Base-by-base conservation (phyloP, 2,888 invertebrate species). In the Digitonthophagus gazella region DNA sequence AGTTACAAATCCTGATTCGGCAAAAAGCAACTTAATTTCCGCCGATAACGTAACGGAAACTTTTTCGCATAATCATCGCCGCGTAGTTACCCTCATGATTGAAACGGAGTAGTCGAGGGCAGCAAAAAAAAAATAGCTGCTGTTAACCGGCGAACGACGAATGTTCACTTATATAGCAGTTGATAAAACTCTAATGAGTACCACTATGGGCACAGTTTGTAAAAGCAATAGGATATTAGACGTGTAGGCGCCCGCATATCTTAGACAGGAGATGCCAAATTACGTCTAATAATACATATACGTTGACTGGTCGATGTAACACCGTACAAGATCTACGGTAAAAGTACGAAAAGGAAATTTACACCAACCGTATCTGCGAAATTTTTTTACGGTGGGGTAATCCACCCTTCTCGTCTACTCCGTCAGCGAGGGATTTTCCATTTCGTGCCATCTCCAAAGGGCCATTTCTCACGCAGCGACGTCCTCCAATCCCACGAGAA, bases 371-470 rank as follows among this genome's bases (percentile, higher is more conserved):
- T 44, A 44, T 44, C 28, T 44, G 28, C 28, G 28, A 44, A 44
- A n/a, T n/a, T 44, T 44, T 44, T 44, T 44, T 44, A 44, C 28
- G 28, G 28, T 44, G 3, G 28, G 77, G 79, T 79, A 79, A 80
- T 79, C 79, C 78, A 76, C 74, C 76, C 74, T 74, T 66, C 71
- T 75, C 74, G 74, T 66, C 71, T 73, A 64, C 65, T 76, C 76
- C 76, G 76, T 76, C 75, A 77, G 73, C 74, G 75, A 73, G 68
- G 71, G 70, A 72, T 74, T 75, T 75, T 69, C 67, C 67, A 61
- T 61, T 66, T 67, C 64, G 18, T 20, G 19, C 64, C 44, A 64
- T 57, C 64, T 15, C 18, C 16, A 56, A 55, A 55, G 61, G 20
- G 18, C 61, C 61, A 61, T 61, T 61, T 61, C 61, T 61, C 61